Evolutionary conservation across 2,113 vertebrate species (phyloP), one percentile per base, ranked within the genome.

Genomic region (Apaloderma vittatum): DNA sequence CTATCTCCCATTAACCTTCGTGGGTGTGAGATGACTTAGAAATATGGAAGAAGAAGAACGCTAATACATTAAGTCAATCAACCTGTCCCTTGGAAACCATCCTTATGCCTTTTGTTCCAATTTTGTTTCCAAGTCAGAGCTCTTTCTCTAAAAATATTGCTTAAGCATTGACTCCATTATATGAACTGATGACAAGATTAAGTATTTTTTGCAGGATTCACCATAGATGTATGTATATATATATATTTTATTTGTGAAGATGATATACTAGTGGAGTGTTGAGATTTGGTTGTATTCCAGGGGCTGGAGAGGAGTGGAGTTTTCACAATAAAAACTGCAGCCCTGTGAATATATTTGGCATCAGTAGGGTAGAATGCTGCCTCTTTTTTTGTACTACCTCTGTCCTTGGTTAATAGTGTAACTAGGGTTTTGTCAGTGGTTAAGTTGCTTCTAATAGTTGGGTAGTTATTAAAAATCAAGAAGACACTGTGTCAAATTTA

Each of bases 401-500:
- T 79, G 49, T 27, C 67, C 24, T 54, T 94, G 67, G 45, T 79
- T 70, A 57, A 54, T 19, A 43, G 34, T 30, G 14, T 48, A 81
- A 74, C 63, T 18, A 62, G 13, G 34, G 43, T 26, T 77, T 86
- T 83, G 32, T 77, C 86, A 84, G 79, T 55, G 46, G 79, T 77
- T 91, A 88, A 77, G 32, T 36, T 86, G 51, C 77, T 90, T 12
- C 59, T 91, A 91, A 86, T 77, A 71, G 22, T 37, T 88, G 48
- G 29, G 32, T 92, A 90, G 54, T 86, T 94, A 92, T 58, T 89
- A 89, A 95, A 96, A 89, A 66, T 81, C 89, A 74, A 43, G 68
- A 55, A 92, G 72, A 55, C 72, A 84, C 26, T 63, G 83, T 90
- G 88, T 91, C 86, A 94, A 94, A 96, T 95, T 74, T 92, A 96